Percentiles rank a stretch among this genome's conserved stretches.
Evolutionary conservation across 2,113 vertebrate species (phyloP).

Genomic region (Eolophus roseicapilla): DNA sequence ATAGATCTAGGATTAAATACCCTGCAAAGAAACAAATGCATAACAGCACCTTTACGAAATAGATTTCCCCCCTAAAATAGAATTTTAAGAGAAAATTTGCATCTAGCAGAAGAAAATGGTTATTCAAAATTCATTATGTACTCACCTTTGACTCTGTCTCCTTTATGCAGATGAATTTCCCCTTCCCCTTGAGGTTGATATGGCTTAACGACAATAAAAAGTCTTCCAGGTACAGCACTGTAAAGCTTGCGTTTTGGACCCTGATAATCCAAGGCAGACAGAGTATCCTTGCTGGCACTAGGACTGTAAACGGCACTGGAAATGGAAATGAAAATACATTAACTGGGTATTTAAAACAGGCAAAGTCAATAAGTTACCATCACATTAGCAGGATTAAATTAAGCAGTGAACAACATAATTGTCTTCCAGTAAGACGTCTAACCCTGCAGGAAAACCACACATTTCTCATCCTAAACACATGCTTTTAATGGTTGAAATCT

Average conservation of each 20-base stretch:
- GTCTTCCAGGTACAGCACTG: slow-evolving; percentile 91
- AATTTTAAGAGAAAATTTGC: neutral
- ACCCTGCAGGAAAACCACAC: neutral
- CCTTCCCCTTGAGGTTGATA: slow-evolving; percentile 91
- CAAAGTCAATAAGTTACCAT: neutral
- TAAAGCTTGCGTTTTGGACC: slow-evolving; percentile 91
- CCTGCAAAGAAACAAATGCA: neutral
- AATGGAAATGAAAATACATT: neutral
- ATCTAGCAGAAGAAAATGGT: neutral
- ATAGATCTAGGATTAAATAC: neutral
- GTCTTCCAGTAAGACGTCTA: neutral
- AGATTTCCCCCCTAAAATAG: neutral
- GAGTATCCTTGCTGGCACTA: slow-evolving; percentile 74
- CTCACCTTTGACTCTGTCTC: slow-evolving; percentile 94
- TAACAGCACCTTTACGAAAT: neutral
- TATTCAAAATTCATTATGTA: neutral
- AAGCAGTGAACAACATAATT: neutral
- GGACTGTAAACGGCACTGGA: slow-evolving; percentile 73
- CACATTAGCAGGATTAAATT: neutral
- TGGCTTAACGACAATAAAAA: slow-evolving; percentile 88
- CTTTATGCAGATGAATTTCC: slow-evolving; percentile 91
- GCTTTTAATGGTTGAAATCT: neutral
- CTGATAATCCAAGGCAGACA: slow-evolving; percentile 74
- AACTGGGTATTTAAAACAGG: neutral
- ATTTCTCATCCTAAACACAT: neutral